A percentile compares a stretch with the other conserved stretches of the same genome.
phyloP scores from a whole-genome alignment of 2,113 vertebrate species.

The Montifringilla adamsi region DNA sequence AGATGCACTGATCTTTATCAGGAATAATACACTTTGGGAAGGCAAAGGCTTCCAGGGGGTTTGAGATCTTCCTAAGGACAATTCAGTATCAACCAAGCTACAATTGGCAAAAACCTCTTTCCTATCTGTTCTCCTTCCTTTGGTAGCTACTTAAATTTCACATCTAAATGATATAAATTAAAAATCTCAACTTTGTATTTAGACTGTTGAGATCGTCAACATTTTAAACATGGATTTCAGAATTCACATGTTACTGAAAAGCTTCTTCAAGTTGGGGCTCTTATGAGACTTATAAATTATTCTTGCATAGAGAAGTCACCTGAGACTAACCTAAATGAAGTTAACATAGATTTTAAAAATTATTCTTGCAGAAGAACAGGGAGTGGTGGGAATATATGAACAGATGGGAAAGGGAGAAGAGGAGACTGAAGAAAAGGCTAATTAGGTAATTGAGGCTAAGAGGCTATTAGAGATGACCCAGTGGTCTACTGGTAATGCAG shows the following conservation, averaged over 20 bases:
- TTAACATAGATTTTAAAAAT: conserved; percentile 69
- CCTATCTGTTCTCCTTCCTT: background rate
- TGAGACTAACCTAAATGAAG: conserved; percentile 68
- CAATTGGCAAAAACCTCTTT: background rate
- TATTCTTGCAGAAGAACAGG: conserved; percentile 64
- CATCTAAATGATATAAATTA: background rate
- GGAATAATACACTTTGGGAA: background rate
- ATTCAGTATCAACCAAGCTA: background rate
- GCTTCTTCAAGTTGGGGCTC: conserved; percentile 17
- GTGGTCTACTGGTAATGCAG: conserved; percentile 38
- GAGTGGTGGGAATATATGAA: conserved; percentile 68
- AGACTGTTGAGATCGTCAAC: conserved; percentile 9
- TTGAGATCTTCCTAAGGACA: background rate
- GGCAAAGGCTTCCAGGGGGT: background rate
- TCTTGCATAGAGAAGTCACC: conserved; percentile 56
- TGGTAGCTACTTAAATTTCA: background rate
- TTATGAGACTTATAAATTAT: conserved; percentile 65
- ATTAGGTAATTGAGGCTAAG: conserved; percentile 69
- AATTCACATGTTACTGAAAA: conserved; percentile 45
- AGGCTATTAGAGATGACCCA: conserved; percentile 65
- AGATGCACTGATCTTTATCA: conserved; percentile 4
- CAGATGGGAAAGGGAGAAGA: conserved; percentile 65
- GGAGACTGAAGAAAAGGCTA: conserved; percentile 58
- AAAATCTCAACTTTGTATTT: background rate
- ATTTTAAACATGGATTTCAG: conserved; percentile 28